Evolutionary conservation across 2,113 vertebrate genomes (phyloP).

Genomic region (Cyphomyrus plagiostoma): DNA sequence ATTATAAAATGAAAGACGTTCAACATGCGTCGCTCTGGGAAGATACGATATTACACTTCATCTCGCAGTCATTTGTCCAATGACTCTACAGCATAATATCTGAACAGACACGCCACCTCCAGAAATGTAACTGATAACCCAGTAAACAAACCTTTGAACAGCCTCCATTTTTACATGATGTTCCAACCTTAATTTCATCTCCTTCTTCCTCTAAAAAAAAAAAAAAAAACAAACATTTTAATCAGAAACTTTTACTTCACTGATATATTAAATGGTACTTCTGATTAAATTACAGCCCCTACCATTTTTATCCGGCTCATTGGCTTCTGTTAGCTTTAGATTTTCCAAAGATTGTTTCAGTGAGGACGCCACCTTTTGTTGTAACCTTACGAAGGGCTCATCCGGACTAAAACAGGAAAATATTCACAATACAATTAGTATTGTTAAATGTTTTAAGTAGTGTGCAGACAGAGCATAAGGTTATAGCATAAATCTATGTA

Average conservation of each 20-base stretch:
- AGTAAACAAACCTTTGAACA: conserved; percentile 62
- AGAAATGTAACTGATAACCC: background rate
- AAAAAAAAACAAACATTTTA: background rate
- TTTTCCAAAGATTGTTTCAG: conserved; percentile 76
- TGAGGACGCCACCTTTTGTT: conserved; percentile 71
- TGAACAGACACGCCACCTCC: background rate
- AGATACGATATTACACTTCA: background rate
- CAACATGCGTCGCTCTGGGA: background rate
- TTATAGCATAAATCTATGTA: background rate
- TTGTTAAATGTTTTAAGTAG: background rate
- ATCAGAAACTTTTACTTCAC: background rate
- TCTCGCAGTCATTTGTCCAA: background rate
- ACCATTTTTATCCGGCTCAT: conserved; percentile 61
- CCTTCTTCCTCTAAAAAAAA: conserved; percentile 62
- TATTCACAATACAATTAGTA: background rate
- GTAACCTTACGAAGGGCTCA: conserved; percentile 69
- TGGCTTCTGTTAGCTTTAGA: conserved; percentile 61
- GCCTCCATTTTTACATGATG: conserved; percentile 72
- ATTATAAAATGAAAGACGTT: background rate
- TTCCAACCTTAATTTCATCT: conserved; percentile 73
- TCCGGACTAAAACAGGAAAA: conserved; percentile 56
- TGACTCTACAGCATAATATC: background rate
- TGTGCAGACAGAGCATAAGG: background rate
- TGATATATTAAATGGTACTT: background rate
- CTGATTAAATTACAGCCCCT: conserved; percentile 24